A percentile compares a stretch with the other conserved stretches of the same genome.
phyloP scores from a whole-genome alignment of 2,113 vertebrate genomes.

The Marmota flaviventris region DNA sequence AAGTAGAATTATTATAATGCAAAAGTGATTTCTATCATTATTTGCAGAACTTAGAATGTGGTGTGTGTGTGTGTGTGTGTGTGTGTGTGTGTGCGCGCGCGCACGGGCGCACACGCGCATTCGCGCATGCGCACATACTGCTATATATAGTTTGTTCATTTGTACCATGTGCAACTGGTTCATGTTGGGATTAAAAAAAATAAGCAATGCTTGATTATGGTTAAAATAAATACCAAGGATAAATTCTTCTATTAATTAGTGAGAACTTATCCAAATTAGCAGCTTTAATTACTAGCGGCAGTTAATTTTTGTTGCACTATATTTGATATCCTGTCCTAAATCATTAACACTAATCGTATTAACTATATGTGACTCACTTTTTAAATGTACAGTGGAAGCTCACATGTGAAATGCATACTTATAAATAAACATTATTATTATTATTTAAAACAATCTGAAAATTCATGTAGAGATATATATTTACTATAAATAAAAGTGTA shows the following conservation, averaged over 20 bases:
- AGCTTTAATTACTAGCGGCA: conserved; percentile 74
- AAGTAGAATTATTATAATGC: conserved; percentile 57
- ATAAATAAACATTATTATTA: background rate
- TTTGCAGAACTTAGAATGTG: conserved; percentile 57
- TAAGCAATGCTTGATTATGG: conserved; percentile 64
- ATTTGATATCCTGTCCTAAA: conserved; percentile 58
- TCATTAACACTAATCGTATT: background rate
- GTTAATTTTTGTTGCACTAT: conserved; percentile 68
- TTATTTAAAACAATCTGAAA: background rate
- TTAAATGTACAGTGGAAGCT: background rate
- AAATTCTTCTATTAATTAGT: conserved; percentile 81
- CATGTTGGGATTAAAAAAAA: conserved; percentile 68
- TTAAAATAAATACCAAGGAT: conserved; percentile 76
- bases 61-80: background rate
- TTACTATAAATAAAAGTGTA: background rate
- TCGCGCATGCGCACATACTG: background rate
- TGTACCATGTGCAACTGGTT: conserved; percentile 54
- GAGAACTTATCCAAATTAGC: conserved; percentile 72
- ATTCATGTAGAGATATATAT: background rate
- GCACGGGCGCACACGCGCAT: no score
- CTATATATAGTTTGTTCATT: conserved; percentile 60
- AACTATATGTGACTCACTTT: background rate
- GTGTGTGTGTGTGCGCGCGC: background rate
- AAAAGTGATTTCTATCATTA: conserved; percentile 65
- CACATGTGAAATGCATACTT: background rate